Evolutionary conservation across 2,888 invertebrate species (phyloP).

Genomic region (Drosophila suboccidentalis): DNA sequence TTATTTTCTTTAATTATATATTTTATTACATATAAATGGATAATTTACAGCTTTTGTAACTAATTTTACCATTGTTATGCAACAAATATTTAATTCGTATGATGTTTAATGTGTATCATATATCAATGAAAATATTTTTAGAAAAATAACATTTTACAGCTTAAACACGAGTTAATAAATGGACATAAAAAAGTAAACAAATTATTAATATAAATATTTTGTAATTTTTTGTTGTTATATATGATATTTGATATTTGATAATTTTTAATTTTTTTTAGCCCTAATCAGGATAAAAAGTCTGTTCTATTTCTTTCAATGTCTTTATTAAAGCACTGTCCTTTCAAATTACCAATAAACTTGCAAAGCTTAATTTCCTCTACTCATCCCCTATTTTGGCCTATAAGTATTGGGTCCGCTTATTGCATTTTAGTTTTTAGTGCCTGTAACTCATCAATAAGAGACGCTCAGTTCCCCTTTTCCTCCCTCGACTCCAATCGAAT

Average conservation of each 20-base stretch:
- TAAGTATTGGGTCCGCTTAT: conserved; percentile 63
- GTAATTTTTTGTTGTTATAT: too few relatives aligned
- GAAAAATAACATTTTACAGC: neutral
- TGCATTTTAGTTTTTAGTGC: conserved; percentile 60
- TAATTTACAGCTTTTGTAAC: too few relatives aligned
- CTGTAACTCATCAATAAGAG: conserved; percentile 67
- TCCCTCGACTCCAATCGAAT: conserved; percentile 7
- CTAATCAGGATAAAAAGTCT: too few relatives aligned
- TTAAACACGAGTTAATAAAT: neutral
- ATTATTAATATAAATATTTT: too few relatives aligned
- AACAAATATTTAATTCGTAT: too few relatives aligned
- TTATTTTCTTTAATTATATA: too few relatives aligned
- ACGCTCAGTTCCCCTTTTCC: neutral
- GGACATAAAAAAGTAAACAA: too few relatives aligned
- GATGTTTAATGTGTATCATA: too few relatives aligned
- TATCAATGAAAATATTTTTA: neutral
- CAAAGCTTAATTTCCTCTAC: neutral
- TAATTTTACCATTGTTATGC: too few relatives aligned
- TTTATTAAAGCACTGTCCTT: conserved; percentile 15
- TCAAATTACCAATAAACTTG: conserved; percentile 3
- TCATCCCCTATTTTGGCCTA: neutral
- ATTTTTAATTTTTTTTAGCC: too few relatives aligned
- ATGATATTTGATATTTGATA: too few relatives aligned
- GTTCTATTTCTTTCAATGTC: neutral
- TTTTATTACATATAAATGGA: too few relatives aligned